Conservation (phyloP, 2,113 vertebrate genomes). For the Boulengeromyrus knoepffleri region DNA sequence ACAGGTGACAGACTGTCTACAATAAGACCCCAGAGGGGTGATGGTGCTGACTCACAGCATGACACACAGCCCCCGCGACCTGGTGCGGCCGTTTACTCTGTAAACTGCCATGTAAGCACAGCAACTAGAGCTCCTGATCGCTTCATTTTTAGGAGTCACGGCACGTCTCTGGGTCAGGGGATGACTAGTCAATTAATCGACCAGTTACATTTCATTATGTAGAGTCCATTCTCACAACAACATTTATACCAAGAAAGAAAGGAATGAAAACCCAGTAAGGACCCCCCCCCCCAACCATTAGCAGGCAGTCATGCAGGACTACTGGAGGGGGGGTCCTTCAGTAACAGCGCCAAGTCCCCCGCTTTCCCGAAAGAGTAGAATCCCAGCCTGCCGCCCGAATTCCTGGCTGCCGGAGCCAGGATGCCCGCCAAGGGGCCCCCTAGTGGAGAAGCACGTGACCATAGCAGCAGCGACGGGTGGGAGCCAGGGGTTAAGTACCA, state of each 20-base stretch:
- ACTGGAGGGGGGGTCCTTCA: neutral
- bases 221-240: neutral
- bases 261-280: neutral
- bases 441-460: neutral
- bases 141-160: neutral
- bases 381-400: neutral
- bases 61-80: neutral
- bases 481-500: neutral
- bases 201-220: neutral
- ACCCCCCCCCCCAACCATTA: neutral
- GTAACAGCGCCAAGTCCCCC: neutral
- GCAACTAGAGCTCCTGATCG: neutral
- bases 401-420: neutral
- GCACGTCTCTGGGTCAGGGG: neutral
- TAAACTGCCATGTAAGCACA: neutral
- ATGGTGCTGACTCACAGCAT: neutral
- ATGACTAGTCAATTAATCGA: neutral
- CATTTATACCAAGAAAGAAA: neutral
- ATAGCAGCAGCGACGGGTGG: neutral
- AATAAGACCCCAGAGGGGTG: neutral
- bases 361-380: neutral
- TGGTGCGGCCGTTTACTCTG: neutral
- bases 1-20: neutral
- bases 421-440: neutral
- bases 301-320: neutral